A percentile compares a stretch with the other conserved stretches of the same genome.
Conservation (phyloP, 2,113 vertebrate species). For the Panurus biarmicus region DNA sequence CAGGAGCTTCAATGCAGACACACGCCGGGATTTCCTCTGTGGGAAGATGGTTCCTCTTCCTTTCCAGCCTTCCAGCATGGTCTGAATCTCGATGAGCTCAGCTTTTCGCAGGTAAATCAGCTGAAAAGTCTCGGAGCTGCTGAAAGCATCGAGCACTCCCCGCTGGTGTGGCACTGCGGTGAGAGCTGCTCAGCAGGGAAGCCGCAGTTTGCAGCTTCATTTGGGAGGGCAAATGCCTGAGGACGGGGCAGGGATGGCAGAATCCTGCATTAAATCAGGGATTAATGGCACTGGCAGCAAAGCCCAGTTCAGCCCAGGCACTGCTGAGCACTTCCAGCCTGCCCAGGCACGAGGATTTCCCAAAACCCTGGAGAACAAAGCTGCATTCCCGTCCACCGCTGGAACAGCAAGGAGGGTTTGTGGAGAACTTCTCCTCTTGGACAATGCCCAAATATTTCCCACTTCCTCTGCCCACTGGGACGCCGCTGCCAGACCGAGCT, state of each 20-base stretch:
- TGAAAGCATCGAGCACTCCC: neutral
- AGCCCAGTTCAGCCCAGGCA: neutral
- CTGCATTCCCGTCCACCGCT: neutral
- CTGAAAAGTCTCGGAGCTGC: neutral
- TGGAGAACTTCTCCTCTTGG: neutral
- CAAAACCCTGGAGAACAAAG: neutral
- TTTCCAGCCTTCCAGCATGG: constrained; percentile 47
- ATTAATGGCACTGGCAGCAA: neutral
- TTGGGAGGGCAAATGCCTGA: too few relatives aligned
- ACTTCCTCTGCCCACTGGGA: constrained; percentile 34
- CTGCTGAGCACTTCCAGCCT: neutral
- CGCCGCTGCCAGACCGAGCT: constrained; percentile 12
- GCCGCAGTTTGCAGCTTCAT: neutral
- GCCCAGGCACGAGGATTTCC: neutral
- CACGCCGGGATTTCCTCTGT: neutral
- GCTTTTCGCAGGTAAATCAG: constrained; percentile 72
- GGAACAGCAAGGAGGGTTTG: neutral
- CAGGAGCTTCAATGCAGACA: neutral
- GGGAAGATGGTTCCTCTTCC: constrained; percentile 21
- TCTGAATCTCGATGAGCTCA: constrained; percentile 77
- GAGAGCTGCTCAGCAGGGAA: neutral
- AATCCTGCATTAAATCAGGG: neutral
- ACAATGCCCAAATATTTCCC: constrained; percentile 1
- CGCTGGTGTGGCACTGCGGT: accelerated
- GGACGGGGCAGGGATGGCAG: neutral